These are phyloP conservation scores for Chymomyza amoena DNA, from an alignment of 2,888 invertebrate species.

Conservation along the genomic window DNA sequence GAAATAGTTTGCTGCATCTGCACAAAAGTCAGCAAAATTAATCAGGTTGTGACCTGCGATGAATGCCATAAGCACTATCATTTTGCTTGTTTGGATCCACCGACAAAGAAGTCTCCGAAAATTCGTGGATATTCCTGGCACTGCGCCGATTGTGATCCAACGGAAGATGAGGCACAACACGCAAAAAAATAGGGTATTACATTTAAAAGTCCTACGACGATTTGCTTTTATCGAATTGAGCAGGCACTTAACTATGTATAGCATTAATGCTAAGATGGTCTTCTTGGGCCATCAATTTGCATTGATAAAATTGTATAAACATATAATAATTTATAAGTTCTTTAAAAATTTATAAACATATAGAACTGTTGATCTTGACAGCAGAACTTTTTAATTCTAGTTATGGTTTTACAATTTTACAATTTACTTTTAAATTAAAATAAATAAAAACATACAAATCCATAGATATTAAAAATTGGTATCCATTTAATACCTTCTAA, in stretches of 20 bases:
- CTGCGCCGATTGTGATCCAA: slow-evolving; percentile 96
- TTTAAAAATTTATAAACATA: no score
- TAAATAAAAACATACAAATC: no score
- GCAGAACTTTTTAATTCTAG: no score
- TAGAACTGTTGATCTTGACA: no score
- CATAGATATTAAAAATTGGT: no score
- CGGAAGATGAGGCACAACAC: slow-evolving; percentile 79
- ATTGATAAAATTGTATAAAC: no score
- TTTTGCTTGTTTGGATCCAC: slow-evolving; percentile 95
- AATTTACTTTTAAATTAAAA: no score
- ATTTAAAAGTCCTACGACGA: background rate
- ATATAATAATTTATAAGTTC: no score
- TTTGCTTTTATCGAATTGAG: background rate
- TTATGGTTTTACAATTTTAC: no score
- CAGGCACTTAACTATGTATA: background rate
- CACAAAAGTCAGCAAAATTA: slow-evolving; percentile 61
- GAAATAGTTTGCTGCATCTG: slow-evolving; percentile 74
- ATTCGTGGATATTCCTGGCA: slow-evolving; percentile 97
- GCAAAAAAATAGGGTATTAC: slow-evolving; percentile 23
- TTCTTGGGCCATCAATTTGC: background rate
- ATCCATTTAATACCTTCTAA: no score
- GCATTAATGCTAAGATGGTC: background rate
- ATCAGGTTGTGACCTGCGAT: slow-evolving; percentile 86
- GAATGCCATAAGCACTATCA: slow-evolving; percentile 94
- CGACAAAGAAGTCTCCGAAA: slow-evolving; percentile 95